Evolutionary conservation across 1,140 invertebrate genomes (phyloP).

Genomic region (Halictus rubicundus): DNA sequence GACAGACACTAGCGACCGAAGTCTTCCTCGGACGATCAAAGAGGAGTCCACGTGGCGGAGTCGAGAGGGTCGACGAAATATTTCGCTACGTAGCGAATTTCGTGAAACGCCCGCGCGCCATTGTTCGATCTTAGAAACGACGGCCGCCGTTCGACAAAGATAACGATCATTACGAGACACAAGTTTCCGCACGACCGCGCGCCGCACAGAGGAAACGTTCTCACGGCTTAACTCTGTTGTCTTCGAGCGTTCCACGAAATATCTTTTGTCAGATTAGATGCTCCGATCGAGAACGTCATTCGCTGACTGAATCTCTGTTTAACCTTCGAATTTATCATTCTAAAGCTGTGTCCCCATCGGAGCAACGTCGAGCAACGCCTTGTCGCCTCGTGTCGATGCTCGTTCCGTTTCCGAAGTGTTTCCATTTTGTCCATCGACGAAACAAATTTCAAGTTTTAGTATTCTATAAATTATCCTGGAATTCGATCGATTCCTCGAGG

Average conservation of each 20-base stretch:
- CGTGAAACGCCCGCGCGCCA: slow-evolving; percentile 31
- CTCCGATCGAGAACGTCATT: not conserved
- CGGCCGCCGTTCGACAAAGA: not conserved
- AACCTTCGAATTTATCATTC: too few relatives aligned
- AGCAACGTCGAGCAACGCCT: too few relatives aligned
- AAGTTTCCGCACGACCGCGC: too few relatives aligned
- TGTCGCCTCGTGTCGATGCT: too few relatives aligned
- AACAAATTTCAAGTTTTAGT: too few relatives aligned
- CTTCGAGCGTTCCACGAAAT: not conserved
- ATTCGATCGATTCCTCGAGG: too few relatives aligned
- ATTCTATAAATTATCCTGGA: too few relatives aligned
- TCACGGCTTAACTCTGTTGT: not conserved
- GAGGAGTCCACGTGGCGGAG: slow-evolving; percentile 51
- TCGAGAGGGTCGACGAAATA: slow-evolving; percentile 41
- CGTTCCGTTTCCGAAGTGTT: too few relatives aligned
- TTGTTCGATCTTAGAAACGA: slow-evolving; percentile 37
- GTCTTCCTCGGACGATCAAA: slow-evolving; percentile 60
- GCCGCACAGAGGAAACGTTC: not conserved
- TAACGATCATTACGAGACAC: not conserved
- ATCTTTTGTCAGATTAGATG: not conserved
- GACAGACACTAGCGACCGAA: too few relatives aligned
- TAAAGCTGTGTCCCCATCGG: too few relatives aligned
- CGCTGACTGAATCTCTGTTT: not conserved
- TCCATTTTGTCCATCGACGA: too few relatives aligned
- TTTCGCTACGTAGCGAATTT: slow-evolving; percentile 46